Evolutionary conservation across 2,113 vertebrate species (phyloP).

Genomic region (Rissa tridactyla): DNA sequence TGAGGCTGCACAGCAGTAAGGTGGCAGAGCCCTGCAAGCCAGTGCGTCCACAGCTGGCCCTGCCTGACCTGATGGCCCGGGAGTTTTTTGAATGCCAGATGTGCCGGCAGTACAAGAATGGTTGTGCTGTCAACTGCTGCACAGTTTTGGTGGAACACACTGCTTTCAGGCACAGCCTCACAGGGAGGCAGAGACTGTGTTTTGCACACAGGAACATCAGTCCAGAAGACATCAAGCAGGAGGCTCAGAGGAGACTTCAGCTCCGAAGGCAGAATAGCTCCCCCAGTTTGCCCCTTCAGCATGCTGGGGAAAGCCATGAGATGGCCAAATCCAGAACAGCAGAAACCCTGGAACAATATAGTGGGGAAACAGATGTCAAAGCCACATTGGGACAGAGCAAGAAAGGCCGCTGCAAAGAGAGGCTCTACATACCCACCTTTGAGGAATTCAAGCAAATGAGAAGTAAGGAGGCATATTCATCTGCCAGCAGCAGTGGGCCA

Average conservation of each 20-base stretch:
- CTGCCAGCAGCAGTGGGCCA: neutral
- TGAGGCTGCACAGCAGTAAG: conserved; percentile 81
- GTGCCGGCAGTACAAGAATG: neutral
- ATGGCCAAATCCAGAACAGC: conserved; percentile 75
- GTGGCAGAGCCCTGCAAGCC: conserved; percentile 75
- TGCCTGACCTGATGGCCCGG: conserved; percentile 13
- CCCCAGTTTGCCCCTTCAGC: conserved; percentile 74
- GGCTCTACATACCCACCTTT: conserved; percentile 85
- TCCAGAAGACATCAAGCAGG: conserved; percentile 84
- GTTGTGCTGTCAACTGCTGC: conserved; percentile 42
- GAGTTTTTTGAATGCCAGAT: conserved; percentile 39
- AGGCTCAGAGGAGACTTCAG: conserved; percentile 80
- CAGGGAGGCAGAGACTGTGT: conserved; percentile 27
- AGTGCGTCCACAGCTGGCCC: conserved; percentile 71
- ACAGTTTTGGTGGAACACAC: neutral
- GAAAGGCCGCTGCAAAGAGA: conserved; percentile 66
- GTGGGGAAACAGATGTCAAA: neutral
- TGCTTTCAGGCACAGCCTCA: conserved; percentile 1
- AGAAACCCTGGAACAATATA: conserved; percentile 56
- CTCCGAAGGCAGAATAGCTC: conserved; percentile 85
- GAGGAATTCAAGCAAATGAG: conserved; percentile 90
- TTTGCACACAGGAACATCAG: conserved; percentile 67
- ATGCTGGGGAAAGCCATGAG: conserved; percentile 35
- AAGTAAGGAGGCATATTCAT: conserved; percentile 67
- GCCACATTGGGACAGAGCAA: conserved; percentile 2